These are phyloP conservation scores for Hemiprocne comata DNA, from an alignment of 2,113 vertebrate species.

Conservation along the genomic window DNA sequence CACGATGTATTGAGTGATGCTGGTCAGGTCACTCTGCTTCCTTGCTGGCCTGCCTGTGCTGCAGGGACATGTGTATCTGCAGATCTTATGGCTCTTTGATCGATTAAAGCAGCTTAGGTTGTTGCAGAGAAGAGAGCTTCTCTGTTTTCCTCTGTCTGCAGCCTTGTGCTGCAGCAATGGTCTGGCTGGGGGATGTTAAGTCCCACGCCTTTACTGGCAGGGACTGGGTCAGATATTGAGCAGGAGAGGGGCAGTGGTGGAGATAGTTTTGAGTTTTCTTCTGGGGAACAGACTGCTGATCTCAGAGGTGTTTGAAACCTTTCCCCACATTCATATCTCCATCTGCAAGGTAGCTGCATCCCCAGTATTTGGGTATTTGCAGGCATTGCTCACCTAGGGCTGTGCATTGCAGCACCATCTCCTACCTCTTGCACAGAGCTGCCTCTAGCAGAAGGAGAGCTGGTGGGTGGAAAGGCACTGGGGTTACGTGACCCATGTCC, in stretches of 20 bases:
- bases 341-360: not conserved
- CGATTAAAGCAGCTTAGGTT: not conserved
- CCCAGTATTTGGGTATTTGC: not conserved
- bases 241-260: not conserved
- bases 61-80: not conserved
- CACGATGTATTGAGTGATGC: not conserved
- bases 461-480: fast-evolving
- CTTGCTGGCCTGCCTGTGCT: not conserved
- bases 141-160: not conserved
- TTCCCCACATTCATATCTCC: not conserved
- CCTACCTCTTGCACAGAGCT: not conserved
- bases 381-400: fast-evolving
- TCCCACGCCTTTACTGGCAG: not conserved
- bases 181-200: fast-evolving
- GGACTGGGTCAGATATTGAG: not conserved
- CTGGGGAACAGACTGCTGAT: not conserved
- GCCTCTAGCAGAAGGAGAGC: not conserved
- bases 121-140: not conserved
- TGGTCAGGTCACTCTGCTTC: not conserved
- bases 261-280: not conserved
- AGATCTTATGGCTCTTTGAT: not conserved
- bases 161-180: not conserved
- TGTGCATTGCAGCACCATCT: not conserved
- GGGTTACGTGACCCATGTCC: fast-evolving
- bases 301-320: not conserved